These are phyloP conservation scores for Halcyon badia DNA, from an alignment of 2,797 vertebrate genomes.

Conservation along the genomic window DNA sequence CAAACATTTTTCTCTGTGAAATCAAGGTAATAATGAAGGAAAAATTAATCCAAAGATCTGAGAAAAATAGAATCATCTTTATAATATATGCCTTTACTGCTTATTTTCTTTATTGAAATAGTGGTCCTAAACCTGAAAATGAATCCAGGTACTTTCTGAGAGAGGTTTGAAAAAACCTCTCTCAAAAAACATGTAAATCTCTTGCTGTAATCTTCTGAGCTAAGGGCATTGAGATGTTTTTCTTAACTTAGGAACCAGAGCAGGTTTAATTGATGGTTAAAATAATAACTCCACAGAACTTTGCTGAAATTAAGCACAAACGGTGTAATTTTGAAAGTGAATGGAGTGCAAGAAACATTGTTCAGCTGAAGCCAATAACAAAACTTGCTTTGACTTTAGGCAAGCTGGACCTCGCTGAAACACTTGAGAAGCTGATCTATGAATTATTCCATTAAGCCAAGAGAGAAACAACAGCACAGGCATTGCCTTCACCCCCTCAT, in stretches of 20 bases:
- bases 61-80: not conserved
- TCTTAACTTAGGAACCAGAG: not conserved
- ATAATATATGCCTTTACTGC: not conserved
- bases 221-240: not conserved
- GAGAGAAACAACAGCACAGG: not conserved
- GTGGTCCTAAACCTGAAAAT: not conserved
- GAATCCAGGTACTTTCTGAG: not conserved
- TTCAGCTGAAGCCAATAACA: not conserved
- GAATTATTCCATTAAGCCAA: not conserved
- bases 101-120: not conserved
- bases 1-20: not conserved
- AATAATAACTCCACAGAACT: not conserved
- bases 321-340: not conserved
- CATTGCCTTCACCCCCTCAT: accelerated
- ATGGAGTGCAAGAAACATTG: not conserved
- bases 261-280: not conserved
- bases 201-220: not conserved
- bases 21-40: not conserved
- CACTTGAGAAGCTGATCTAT: not conserved
- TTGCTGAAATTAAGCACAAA: not conserved
- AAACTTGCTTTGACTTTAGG: not conserved
- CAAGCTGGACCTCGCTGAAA: not conserved
- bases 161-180: not conserved
- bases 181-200: not conserved
- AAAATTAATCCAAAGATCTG: not conserved